Conservation (phyloP, 2,888 invertebrate species). For the Caenorhabditis macrosperma region DNA sequence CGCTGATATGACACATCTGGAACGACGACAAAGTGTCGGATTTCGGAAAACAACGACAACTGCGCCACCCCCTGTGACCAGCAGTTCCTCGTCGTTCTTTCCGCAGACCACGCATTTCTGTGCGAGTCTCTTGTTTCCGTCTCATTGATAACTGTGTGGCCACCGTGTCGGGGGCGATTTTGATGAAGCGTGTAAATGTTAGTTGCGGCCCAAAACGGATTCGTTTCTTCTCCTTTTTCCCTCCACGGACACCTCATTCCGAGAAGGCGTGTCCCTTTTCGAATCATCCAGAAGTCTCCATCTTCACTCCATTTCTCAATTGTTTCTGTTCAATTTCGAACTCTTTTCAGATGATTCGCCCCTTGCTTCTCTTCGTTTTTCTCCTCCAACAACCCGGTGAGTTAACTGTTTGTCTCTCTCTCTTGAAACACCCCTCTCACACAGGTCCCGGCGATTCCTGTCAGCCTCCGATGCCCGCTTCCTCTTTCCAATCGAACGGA, state of each 20-base stretch:
- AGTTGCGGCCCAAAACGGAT: not conserved
- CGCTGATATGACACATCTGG: constrained; percentile 45
- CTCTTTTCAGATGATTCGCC: constrained; percentile 15
- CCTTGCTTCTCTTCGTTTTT: constrained; percentile 10
- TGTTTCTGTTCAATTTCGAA: not conserved
- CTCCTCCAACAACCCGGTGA: constrained; percentile 33
- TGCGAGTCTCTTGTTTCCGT: not conserved
- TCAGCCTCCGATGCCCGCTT: constrained; percentile 57
- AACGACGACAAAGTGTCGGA: constrained; percentile 29
- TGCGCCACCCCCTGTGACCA: constrained; percentile 32
- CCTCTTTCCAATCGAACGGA: constrained; percentile 45
- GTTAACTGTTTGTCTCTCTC: not conserved
- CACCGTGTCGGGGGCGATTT: not conserved
- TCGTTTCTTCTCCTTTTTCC: constrained; percentile 6
- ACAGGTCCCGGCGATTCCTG: constrained; percentile 29
- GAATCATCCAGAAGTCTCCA: too few species aligned
- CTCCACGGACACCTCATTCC: constrained; percentile 6
- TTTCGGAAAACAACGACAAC: constrained; percentile 40
- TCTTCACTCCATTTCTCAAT: not conserved
- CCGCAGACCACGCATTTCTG: not conserved
- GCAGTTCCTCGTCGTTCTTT: constrained; percentile 13
- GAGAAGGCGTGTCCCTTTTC: not conserved
- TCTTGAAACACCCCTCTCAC: not conserved
- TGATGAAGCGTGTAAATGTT: not conserved
- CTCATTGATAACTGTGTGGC: constrained; percentile 1